Base-by-base conservation (phyloP, 2,113 vertebrate species). In the Thymallus thymallus region DNA sequence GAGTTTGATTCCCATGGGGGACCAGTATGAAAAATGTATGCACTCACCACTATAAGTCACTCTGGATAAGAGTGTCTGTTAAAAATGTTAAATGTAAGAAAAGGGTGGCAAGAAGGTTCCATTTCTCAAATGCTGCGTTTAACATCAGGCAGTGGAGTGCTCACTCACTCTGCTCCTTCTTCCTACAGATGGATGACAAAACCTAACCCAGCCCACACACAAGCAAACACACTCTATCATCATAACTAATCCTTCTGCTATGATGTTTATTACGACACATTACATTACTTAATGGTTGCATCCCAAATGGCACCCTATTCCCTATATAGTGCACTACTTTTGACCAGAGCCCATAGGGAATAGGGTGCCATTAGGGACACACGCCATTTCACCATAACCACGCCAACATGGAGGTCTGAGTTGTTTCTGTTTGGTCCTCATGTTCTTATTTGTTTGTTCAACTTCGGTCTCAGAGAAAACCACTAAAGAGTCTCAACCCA, bases 371-470 rank as follows among this genome's bases (percentile, higher is more conserved):
- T 18, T 18, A 16, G 16, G 48, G 16, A 51, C 48, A 16, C 46
- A 16, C 1, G 2, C 48, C 12, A 3, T 51, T 81, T 85, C 82
- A 78, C 62, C 68, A 80, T 90, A 88, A 88, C 88, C 88, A 84
- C 74, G 84, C 78, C 85, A 89, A 78, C 81, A 86, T 89, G 87
- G 82, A 70, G 56, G 16, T 73, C 41, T 41, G 82, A 72, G 84
- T 74, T 79, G 76, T 64, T 85, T 83, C 81, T 78, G 45, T 68
- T 30, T 58, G 18, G 2, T 80, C 77, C 84, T 23, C 79, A 58
- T 41, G 73, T 80, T 56, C 77, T 60, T 85, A 82, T 89, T 87
- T 88, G 86, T 92, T 91, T 89, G 81, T 85, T 75, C 69, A 71
- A 76, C 81, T 51, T 51, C 18, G 48, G 56, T 76, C 80, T 76